phyloP scores from a whole-genome alignment of 2,113 vertebrate genomes.

The Scartelaos histophorus region DNA sequence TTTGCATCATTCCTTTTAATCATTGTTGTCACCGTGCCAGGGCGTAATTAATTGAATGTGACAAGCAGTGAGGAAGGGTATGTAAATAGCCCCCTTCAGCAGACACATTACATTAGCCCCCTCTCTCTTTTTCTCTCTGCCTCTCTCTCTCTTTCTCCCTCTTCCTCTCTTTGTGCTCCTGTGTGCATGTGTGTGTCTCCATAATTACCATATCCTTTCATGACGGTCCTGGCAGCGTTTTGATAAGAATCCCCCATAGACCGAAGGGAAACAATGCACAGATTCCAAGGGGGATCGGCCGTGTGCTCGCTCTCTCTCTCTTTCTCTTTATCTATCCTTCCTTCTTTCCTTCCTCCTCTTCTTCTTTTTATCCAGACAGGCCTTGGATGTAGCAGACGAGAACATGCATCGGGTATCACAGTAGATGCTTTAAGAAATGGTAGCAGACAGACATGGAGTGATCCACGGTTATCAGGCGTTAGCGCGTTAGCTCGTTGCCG shows the following conservation, averaged over 20 bases:
- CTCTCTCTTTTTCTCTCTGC: constrained; percentile 37
- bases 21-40: constrained; percentile 67
- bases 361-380: constrained; percentile 28
- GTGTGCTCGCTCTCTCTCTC: constrained; percentile 8
- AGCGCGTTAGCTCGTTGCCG: constrained; percentile 6
- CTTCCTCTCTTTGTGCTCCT: constrained; percentile 14
- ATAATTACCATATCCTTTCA: constrained; percentile 76
- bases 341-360: neutral
- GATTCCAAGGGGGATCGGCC: constrained; percentile 45
- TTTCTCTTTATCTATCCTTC: neutral
- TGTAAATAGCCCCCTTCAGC: constrained; percentile 67
- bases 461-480: constrained; percentile 18
- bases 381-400: constrained; percentile 30
- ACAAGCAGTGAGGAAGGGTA: constrained; percentile 64
- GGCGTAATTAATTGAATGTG: constrained; percentile 74
- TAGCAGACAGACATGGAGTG: constrained; percentile 24
- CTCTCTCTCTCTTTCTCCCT: constrained; percentile 10
- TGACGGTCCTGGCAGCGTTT: constrained; percentile 58
- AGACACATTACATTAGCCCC: constrained; percentile 60
- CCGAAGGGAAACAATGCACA: constrained; percentile 55
- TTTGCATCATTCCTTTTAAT: constrained; percentile 62
- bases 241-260: constrained; percentile 63
- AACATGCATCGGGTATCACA: constrained; percentile 21
- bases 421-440: constrained; percentile 18
- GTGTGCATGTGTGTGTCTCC: constrained; percentile 41